Conservation (phyloP, 2,113 vertebrate species). For the Potamarius usumacintae region DNA sequence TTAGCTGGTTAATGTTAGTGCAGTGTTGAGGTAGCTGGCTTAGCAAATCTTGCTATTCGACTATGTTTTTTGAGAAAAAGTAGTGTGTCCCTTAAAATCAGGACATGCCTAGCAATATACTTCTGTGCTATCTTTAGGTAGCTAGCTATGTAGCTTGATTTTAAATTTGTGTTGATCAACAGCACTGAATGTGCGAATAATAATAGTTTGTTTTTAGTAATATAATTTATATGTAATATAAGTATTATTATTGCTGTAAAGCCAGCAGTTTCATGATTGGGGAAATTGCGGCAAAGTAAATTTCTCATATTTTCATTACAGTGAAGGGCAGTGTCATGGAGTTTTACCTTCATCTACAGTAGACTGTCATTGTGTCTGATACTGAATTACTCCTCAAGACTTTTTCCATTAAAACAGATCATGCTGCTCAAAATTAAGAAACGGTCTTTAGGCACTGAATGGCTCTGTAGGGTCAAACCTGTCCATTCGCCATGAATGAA, state of each 20-base stretch:
- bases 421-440: conserved; percentile 26
- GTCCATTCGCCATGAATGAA: conserved; percentile 10
- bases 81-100: background rate
- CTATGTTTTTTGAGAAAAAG: background rate
- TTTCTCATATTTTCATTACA: background rate
- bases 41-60: background rate
- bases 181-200: background rate
- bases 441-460: conserved; percentile 26
- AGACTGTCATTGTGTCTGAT: background rate
- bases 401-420: background rate
- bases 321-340: background rate
- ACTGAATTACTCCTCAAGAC: background rate
- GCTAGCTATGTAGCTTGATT: background rate
- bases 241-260: background rate
- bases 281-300: background rate
- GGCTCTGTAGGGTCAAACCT: conserved; percentile 26
- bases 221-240: too few species aligned
- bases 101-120: background rate
- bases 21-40: background rate
- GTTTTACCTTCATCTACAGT: background rate
- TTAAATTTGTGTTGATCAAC: background rate
- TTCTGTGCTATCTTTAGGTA: background rate
- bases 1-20: background rate
- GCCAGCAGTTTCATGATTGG: background rate
- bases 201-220: too few species aligned